A percentile compares a stretch with the other conserved stretches of the same genome.
Evolutionary conservation across 2,113 vertebrate species (phyloP).

Genomic region (Aptenodytes patagonicus): DNA sequence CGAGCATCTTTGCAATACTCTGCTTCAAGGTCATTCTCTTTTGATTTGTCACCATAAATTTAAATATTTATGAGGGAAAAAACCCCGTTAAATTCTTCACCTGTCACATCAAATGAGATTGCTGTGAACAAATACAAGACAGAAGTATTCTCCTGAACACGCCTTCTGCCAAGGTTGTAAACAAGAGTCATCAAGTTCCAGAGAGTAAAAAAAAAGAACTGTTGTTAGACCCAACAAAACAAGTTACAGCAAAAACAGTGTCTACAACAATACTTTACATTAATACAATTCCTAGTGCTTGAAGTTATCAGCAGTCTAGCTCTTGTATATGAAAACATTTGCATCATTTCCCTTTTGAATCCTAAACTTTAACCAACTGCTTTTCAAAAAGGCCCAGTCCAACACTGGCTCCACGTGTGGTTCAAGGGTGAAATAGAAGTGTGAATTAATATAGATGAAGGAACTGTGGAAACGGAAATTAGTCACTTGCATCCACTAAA

Average conservation of each 20-base stretch:
- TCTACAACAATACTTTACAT: not conserved
- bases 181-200: not conserved
- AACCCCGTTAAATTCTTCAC: not conserved
- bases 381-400: not conserved
- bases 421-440: not conserved
- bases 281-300: not conserved
- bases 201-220: not conserved
- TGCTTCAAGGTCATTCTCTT: not conserved
- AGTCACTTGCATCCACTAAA: not conserved
- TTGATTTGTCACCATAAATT: not conserved
- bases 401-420: not conserved
- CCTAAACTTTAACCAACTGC: not conserved
- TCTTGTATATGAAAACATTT: not conserved
- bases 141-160: not conserved
- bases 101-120: not conserved
- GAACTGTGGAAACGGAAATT: not conserved
- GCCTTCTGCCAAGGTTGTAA: not conserved
- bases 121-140: not conserved
- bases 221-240: not conserved
- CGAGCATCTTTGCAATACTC: not conserved
- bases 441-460: not conserved
- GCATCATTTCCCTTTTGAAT: not conserved
- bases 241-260: not conserved
- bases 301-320: not conserved
- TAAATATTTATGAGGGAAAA: not conserved